These are phyloP conservation scores for Chloropsis cyanopogon DNA, from an alignment of 2,113 vertebrate species.

Conservation along the genomic window DNA sequence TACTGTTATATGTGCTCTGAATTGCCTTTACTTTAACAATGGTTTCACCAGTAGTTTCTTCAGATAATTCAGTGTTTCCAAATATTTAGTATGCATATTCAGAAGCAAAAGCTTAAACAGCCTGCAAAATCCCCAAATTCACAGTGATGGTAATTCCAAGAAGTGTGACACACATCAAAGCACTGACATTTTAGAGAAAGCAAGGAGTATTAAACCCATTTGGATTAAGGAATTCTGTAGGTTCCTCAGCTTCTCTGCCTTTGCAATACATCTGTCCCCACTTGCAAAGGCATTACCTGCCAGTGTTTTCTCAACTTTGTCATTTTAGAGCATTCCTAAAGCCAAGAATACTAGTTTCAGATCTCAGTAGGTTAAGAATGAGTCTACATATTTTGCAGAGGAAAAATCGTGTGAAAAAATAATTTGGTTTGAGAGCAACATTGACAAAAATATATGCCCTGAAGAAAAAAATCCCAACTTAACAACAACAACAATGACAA, in stretches of 20 bases:
- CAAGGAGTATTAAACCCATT: neutral
- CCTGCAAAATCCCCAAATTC: neutral
- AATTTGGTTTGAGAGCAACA: neutral
- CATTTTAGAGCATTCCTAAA: neutral
- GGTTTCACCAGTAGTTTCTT: neutral
- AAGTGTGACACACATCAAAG: neutral
- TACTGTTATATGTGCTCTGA: neutral
- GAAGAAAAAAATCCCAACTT: accelerated
- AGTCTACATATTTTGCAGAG: neutral
- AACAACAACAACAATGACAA: neutral
- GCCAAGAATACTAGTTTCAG: neutral
- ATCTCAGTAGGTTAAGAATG: neutral
- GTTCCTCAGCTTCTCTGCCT: neutral
- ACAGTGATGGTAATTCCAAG: neutral
- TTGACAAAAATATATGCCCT: neutral
- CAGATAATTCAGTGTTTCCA: neutral
- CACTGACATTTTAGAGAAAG: neutral
- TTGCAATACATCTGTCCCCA: neutral
- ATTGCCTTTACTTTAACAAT: neutral
- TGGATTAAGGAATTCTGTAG: neutral
- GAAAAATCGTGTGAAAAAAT: neutral
- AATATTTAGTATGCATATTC: neutral
- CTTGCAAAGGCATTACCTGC: neutral
- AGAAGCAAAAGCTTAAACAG: neutral
- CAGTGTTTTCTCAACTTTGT: neutral